These are phyloP conservation scores for Drosophila macrothrix DNA, from an alignment of 2,888 invertebrate genomes.

Conservation along the genomic window DNA sequence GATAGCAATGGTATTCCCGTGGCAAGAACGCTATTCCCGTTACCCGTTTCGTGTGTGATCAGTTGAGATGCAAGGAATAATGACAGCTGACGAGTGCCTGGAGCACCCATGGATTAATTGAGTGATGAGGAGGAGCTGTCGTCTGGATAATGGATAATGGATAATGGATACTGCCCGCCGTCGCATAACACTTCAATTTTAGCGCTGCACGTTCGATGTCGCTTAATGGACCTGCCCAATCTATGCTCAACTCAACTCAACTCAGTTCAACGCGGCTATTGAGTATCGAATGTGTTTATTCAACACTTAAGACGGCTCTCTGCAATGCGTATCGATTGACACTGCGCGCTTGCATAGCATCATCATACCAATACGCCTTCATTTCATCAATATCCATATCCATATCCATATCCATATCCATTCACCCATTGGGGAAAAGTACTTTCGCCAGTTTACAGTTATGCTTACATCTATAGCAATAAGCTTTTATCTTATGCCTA, in stretches of 20 bases:
- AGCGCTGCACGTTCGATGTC: conserved; percentile 40
- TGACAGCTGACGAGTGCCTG: conserved; percentile 44
- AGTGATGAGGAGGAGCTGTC: conserved; percentile 47
- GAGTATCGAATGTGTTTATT: conserved; percentile 42
- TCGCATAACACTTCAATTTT: conserved; percentile 52
- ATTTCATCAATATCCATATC: neutral
- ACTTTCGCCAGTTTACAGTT: conserved; percentile 29
- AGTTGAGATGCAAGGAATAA: conserved; percentile 55
- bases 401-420: neutral
- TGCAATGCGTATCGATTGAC: conserved; percentile 7
- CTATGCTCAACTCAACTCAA: neutral
- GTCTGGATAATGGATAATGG: conserved; percentile 40
- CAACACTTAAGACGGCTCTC: conserved; percentile 29
- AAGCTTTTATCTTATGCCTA: conserved; percentile 26
- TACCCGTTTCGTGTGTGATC: conserved; percentile 38
- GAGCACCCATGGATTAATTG: conserved; percentile 51
- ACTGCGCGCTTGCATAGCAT: neutral
- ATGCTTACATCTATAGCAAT: conserved; percentile 17
- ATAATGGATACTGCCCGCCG: conserved; percentile 52
- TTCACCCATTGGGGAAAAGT: conserved; percentile 4
- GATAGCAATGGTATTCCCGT: conserved; percentile 85
- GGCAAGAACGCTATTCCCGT: neutral
- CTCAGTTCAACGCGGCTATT: conserved; percentile 1
- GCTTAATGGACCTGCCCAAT: conserved; percentile 45
- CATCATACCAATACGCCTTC: neutral